Evolutionary conservation across 2,888 invertebrate species (phyloP), one percentile per base, ranked within the genome.

Genomic region (Netelia virgata): DNA sequence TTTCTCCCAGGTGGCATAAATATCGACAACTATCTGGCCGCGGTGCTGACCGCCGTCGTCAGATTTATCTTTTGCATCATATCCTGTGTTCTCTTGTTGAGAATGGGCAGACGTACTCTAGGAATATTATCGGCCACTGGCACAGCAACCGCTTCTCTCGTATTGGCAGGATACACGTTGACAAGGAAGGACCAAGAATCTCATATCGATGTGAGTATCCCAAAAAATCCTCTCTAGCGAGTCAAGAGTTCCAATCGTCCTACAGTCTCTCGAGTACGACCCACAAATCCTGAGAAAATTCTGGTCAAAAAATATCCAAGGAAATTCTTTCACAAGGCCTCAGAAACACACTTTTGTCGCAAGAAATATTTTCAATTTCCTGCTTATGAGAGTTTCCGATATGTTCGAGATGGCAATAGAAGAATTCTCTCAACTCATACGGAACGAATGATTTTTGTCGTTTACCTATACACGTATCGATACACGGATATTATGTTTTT

Each of bases 41-140:
- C 97, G 0, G 96, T 96, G 82, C 94, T 96, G 85, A 96, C 96
- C 0, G 97, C 97, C 0, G 92, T 95, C 11, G 95, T 96, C 1
- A 94, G 97, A 47, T 95, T 96, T 53, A 88, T 94, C 0, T 96
- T 97, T 88, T 96, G 96, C 1, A 93, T 96, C 59, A 86, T 96
- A 16, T 96, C 96, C 11, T 96, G 96, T 90, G 94, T 96, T 68
- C 94, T 97, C 10, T 92, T 97, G 50, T 94, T 96, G 47, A 94
- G 95, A 86, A 93, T 96, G 59, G 96, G 96, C 2, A 94, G 97
- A 18, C 95, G 97, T 73, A 94, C 95, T 0, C 94, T 97, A 16
- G 96, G 96, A 50, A 93, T 97, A 72, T 91, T 95, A 47, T 97
- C 97, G 0, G 96, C 96, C 0, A 89, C 95, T 0, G 96, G 97